phyloP scores from a whole-genome alignment of 2,113 vertebrate genomes.

The Lota lota region DNA sequence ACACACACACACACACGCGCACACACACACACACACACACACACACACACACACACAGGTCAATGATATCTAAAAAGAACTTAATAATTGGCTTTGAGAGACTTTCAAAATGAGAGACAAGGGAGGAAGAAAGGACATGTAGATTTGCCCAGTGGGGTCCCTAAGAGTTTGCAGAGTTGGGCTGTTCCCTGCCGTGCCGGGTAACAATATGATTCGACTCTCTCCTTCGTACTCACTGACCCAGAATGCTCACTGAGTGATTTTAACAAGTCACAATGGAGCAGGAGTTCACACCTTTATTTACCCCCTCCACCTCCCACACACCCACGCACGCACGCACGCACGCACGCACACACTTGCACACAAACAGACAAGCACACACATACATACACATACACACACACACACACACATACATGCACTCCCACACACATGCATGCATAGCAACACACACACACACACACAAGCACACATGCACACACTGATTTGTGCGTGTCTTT shows the following conservation, averaged over 20 bases:
- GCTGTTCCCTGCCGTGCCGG: constrained; percentile 42
- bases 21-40: constrained; percentile 7
- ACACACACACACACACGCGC: not conserved
- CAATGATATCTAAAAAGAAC: constrained; percentile 56
- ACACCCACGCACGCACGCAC: not conserved
- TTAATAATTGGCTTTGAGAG: constrained; percentile 58
- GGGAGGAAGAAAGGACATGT: constrained; percentile 54
- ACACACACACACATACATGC: not conserved
- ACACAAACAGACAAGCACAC: not conserved
- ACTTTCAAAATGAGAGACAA: constrained; percentile 56
- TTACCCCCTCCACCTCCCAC: constrained; percentile 31
- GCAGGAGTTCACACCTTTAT: constrained; percentile 51
- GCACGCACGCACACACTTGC: not conserved
- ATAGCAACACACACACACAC: not conserved
- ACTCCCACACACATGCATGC: not conserved
- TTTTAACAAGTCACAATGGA: constrained; percentile 61
- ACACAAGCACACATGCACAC: not conserved
- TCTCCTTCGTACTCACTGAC: constrained; percentile 53
- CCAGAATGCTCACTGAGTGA: constrained; percentile 52
- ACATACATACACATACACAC: not conserved
- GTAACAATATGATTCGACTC: constrained; percentile 41
- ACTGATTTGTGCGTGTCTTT: not conserved
- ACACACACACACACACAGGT: constrained; percentile 32
- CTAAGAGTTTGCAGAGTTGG: constrained; percentile 47
- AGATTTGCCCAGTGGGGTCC: constrained; percentile 44